Evolutionary conservation across 2,797 vertebrate species (phyloP).

Genomic region (Knipowitschia caucasica): DNA sequence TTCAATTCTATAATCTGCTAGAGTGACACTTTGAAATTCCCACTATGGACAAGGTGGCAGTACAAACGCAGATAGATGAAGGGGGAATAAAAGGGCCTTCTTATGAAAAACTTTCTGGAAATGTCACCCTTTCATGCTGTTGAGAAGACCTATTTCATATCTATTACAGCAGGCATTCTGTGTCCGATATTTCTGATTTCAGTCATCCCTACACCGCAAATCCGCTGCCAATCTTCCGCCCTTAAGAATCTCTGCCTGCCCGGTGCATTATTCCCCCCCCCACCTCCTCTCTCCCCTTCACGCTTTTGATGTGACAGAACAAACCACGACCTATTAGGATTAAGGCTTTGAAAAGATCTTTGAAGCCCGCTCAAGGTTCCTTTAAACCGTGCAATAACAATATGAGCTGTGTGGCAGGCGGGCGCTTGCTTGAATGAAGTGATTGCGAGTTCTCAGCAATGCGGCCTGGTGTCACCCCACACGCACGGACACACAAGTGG

Average conservation of each 20-base stretch:
- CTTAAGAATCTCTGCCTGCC: slow-evolving; percentile 83
- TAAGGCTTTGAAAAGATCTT: slow-evolving; percentile 88
- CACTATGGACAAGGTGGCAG: slow-evolving; percentile 79
- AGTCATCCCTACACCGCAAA: slow-evolving; percentile 78
- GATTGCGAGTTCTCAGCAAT: slow-evolving; percentile 77
- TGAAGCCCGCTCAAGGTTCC: slow-evolving; percentile 83
- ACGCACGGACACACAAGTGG: slow-evolving; percentile 23
- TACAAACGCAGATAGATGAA: slow-evolving; percentile 79
- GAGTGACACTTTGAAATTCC: slow-evolving; percentile 82
- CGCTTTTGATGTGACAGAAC: slow-evolving; percentile 86
- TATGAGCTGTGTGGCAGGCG: slow-evolving; percentile 79
- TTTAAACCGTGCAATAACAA: slow-evolving; percentile 85
- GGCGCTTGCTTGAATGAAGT: slow-evolving; percentile 80
- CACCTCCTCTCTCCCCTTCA: slow-evolving; percentile 65
- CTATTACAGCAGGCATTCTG: slow-evolving; percentile 86
- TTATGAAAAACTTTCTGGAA: slow-evolving; percentile 83
- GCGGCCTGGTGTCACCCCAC: slow-evolving; percentile 71
- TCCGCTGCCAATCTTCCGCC: slow-evolving; percentile 85
- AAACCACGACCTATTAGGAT: slow-evolving; percentile 87
- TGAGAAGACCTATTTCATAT: slow-evolving; percentile 86
- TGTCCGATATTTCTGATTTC: slow-evolving; percentile 82
- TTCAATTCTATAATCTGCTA: slow-evolving; percentile 70
- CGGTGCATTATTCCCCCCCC: slow-evolving; percentile 75
- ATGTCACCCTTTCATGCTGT: slow-evolving; percentile 85
- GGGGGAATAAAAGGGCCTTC: slow-evolving; percentile 81